Base-by-base conservation (phyloP, 2,888 invertebrate genomes). In the Brachyptera risi region DNA sequence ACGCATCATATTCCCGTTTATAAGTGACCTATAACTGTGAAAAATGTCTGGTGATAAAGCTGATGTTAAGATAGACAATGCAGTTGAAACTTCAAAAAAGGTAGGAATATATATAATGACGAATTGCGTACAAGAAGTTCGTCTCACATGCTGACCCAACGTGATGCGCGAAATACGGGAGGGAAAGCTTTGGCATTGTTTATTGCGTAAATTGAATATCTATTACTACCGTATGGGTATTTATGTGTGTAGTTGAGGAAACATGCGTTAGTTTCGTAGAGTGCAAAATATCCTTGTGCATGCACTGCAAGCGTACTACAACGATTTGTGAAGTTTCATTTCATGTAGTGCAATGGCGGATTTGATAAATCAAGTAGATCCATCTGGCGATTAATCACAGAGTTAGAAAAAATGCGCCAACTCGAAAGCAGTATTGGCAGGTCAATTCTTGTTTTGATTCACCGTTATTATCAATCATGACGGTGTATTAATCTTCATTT, bases 31-130 rank as follows among this genome's bases (percentile, higher is more conserved):
- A 65, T 64, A 65, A 60, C 63, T 60, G 63, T 67, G 67, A 68
- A 70, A 69, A 69, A 76, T 76, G 76, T 75, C 76, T 47, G 75
- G 74, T 68, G 70, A 73, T 61, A 75, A 75, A 69, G 69, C 73
- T 64, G 75, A 75, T 65, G 71, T 66, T 65, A 75, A 75, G 72
- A 75, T 70, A 68, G 75, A 75, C 65, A 75, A 74, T 67, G 74
- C 71, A 68, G 70, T 75, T 69, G 76, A 75, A 65, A 74, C 73
- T 69, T 69, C 69, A 62, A 69, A 73, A 62, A 75, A 74, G 76
- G 76, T 76, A 71, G 73, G 61, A 72, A 47, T 44, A 56, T 57
- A 50, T 58, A 51, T 59, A 15, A 23, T 17, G 21, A 11, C 21
- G 11, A 19, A 19, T 19, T 19, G 15, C 19, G 17, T 44, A 11